phyloP scores from a whole-genome alignment of 2,113 vertebrate genomes.

The Psettodes erumei region DNA sequence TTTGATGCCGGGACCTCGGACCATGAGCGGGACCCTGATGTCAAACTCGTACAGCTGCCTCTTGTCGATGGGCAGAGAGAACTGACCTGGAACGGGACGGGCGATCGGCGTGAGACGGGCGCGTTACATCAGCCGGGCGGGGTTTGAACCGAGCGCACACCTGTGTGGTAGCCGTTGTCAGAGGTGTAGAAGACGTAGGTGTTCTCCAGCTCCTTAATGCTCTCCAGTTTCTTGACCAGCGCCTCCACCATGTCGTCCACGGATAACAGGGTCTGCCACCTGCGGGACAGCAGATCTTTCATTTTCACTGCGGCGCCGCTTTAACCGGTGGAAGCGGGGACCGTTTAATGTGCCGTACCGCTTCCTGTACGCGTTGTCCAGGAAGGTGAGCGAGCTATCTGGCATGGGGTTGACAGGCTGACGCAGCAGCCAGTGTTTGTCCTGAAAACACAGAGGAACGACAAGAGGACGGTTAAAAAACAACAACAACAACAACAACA shows the following conservation, averaged over 20 bases:
- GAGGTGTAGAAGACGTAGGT: constrained; percentile 86
- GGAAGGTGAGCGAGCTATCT: constrained; percentile 73
- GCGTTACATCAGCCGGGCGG: no score
- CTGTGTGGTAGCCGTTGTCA: constrained; percentile 87
- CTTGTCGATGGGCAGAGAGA: constrained; percentile 86
- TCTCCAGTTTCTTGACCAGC: constrained; percentile 81
- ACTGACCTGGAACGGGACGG: constrained; percentile 78
- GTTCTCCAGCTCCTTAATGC: constrained; percentile 79
- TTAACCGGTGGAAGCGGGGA: no score
- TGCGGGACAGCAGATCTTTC: constrained; percentile 45
- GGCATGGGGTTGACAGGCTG: constrained; percentile 83
- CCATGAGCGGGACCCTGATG: constrained; percentile 82
- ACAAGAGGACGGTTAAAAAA: not conserved
- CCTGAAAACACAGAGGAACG: constrained; percentile 60
- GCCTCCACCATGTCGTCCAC: constrained; percentile 86
- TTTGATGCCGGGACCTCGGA: constrained; percentile 84
- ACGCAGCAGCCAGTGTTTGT: constrained; percentile 87
- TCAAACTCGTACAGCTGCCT: constrained; percentile 87
- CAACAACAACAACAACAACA: no score
- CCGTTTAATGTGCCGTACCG: no score
- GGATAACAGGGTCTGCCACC: constrained; percentile 85
- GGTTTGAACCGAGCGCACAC: no score
- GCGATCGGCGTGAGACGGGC: not conserved
- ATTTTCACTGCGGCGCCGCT: no score
- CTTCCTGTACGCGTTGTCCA: constrained; percentile 80